These are phyloP conservation scores for Linyphia triangularis DNA, from an alignment of 2,888 invertebrate species.

Conservation along the genomic window DNA sequence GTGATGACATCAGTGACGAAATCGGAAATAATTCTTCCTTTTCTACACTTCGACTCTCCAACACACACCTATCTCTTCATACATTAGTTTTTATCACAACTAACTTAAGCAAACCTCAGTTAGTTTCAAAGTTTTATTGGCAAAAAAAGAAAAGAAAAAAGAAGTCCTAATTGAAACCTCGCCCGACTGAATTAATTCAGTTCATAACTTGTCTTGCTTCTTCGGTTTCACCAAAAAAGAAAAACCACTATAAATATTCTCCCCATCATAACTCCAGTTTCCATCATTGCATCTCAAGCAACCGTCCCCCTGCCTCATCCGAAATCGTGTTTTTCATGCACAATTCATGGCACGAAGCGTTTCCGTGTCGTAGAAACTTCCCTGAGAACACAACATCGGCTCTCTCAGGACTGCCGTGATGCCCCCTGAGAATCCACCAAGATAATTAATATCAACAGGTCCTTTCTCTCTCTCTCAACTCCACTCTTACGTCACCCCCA, in stretches of 20 bases:
- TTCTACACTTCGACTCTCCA: too few relatives aligned
- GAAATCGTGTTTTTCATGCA: conserved; percentile 2
- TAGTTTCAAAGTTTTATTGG: too few relatives aligned
- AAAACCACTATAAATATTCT: neutral
- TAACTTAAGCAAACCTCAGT: too few relatives aligned
- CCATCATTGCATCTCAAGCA: neutral
- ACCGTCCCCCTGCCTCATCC: neutral
- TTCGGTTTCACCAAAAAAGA: neutral
- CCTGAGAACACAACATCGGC: conserved; percentile 37
- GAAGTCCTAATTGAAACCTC: too few relatives aligned
- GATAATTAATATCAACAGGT: conserved; percentile 73
- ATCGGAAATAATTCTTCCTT: too few relatives aligned
- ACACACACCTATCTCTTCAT: too few relatives aligned
- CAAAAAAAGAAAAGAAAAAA: too few relatives aligned
- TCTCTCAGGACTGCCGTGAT: conserved; percentile 3
- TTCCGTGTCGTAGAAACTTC: conserved; percentile 19
- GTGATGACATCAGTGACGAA: too few relatives aligned
- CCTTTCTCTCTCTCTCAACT: neutral
- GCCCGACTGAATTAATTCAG: too few relatives aligned
- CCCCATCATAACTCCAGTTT: neutral
- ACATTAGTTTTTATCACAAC: too few relatives aligned
- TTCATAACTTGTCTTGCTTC: neutral
- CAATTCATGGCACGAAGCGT: neutral
- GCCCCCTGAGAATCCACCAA: neutral
- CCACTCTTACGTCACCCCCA: conserved; percentile 26